Base-by-base conservation (phyloP, 1,140 invertebrate genomes). In the Zaprionus tsacasi region DNA sequence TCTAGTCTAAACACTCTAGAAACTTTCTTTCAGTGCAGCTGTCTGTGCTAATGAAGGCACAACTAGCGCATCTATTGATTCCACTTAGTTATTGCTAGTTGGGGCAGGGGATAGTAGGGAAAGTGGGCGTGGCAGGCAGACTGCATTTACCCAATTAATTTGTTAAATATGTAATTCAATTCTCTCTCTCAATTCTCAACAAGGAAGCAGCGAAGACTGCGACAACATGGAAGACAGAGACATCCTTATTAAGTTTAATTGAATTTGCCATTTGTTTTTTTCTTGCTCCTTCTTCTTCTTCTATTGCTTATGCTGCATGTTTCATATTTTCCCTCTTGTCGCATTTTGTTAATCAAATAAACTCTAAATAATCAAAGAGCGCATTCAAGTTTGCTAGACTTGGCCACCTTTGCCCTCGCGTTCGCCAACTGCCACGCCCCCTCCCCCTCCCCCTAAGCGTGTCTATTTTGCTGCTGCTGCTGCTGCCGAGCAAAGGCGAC, bases 201-300 rank as follows among this genome's bases (percentile, higher is more conserved):
- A 66, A 74, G 78, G 70, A 79, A 81, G 68, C 52, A 35, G 8
- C 33, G 54, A 72, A 48, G 76, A 78, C 75, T 52, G n/a, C 35
- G 13, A 33, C 66, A 21, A n/a, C 30, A 52, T 21, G 6, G n/a
- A 27, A 25, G 43, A 70, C 76, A 81, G 82, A 87, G 82, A 87
- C 82, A 87, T 87, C 82, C 82, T 87, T 82, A 88, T 87, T 87
- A 87, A 87, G 50, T 88, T 87, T 87, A 70, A 87, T 87, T 87
- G 70, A 88, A 87, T 87, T 87, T 81, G 69, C n/a, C n/a, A n/a
- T 45, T 45, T 15, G 40, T 45, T 45, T n/a, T 45, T 17, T n/a
- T 40, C 13, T 6, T 13, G 2, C 13, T 40, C 2, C n/a, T 40
- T 40, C 13, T 15, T 15, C 5, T 45, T 15, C 7, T 1, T 17